phyloP scores from a whole-genome alignment of 2,113 vertebrate species.

The Mola mola region DNA sequence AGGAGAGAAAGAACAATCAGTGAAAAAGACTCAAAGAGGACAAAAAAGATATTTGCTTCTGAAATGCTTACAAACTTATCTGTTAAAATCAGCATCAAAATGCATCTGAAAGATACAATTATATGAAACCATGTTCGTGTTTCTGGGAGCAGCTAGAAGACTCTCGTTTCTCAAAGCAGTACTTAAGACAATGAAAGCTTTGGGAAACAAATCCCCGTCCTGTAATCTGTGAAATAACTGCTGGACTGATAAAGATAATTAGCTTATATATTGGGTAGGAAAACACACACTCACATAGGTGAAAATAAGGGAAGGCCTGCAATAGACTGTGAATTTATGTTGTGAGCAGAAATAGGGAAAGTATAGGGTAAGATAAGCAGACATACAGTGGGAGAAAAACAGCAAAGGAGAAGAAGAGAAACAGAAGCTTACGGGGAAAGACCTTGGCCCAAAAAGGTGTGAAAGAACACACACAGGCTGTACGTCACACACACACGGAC shows the following conservation, averaged over 20 bases:
- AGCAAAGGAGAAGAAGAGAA: conserved; percentile 13
- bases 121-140: not conserved
- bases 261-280: conserved; percentile 29
- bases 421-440: conserved; percentile 49
- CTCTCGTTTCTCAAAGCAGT: conserved; percentile 35
- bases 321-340: conserved; percentile 12
- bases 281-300: conserved; percentile 16
- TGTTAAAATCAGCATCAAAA: conserved; percentile 3
- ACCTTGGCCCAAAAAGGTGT: conserved; percentile 72
- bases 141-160: not conserved
- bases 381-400: not conserved
- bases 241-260: conserved; percentile 58
- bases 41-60: too few species aligned
- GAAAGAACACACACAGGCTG: conserved; percentile 33
- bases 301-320: not conserved
- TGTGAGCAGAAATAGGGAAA: conserved; percentile 12
- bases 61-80: conserved; percentile 5
- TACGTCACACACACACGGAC: conserved; percentile 13
- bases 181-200: conserved; percentile 41
- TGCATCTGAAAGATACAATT: not conserved
- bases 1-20: too few species aligned
- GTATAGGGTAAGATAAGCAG: conserved; percentile 7
- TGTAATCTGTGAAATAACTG: conserved; percentile 2
- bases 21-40: too few species aligned
- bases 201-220: conserved; percentile 41